Conservation (phyloP, 2,113 vertebrate species). For the Zapornia atra region DNA sequence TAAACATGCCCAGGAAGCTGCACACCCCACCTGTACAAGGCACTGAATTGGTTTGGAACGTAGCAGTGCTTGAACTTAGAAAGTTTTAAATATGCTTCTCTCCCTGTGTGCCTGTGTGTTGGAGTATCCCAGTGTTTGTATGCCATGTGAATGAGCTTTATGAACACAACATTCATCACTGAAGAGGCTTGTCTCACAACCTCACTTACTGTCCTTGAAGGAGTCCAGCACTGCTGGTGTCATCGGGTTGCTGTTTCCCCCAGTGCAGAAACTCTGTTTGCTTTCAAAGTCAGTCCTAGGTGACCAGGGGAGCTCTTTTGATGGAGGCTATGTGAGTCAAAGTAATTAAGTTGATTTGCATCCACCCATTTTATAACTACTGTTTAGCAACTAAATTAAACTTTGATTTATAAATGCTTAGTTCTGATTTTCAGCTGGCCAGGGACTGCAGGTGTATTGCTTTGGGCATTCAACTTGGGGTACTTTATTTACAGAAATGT, state of each 20-base stretch:
- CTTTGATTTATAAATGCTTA: not conserved
- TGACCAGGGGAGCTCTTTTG: not conserved
- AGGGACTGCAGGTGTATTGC: not conserved
- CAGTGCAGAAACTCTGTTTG: not conserved
- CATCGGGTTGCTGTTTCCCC: fast-evolving
- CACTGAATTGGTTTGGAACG: not conserved
- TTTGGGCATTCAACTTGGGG: not conserved
- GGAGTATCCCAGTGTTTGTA: not conserved
- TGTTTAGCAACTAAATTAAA: not conserved
- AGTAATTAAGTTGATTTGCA: not conserved
- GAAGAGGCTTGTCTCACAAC: not conserved
- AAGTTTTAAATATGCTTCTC: not conserved
- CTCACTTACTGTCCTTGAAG: not conserved
- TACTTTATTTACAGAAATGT: not conserved
- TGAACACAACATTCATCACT: not conserved
- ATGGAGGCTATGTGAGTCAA: not conserved
- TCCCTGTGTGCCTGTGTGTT: not conserved
- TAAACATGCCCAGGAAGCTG: not conserved
- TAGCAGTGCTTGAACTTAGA: not conserved
- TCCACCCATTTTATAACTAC: not conserved
- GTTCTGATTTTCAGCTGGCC: not conserved
- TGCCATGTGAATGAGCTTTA: not conserved
- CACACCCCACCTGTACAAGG: not conserved
- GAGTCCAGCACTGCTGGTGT: not conserved
- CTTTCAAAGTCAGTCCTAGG: not conserved